Evolutionary conservation across 2,888 invertebrate genomes (phyloP).

Genomic region (Anoplius nigerrimus): DNA sequence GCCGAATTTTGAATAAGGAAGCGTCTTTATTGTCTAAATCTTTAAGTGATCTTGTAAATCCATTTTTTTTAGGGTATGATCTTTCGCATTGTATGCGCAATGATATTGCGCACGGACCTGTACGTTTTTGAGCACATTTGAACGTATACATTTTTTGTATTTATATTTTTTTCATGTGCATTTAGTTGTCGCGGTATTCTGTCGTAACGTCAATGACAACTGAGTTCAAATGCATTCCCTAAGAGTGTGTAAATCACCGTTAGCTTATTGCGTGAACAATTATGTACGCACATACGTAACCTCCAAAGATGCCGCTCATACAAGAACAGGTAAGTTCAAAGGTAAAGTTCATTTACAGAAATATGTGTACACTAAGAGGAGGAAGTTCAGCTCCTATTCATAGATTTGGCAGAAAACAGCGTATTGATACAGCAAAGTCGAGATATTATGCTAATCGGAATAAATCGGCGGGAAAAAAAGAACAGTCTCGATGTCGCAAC

Average conservation of each 20-base stretch:
- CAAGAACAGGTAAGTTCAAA: background rate
- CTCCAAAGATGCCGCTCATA: constrained; percentile 6
- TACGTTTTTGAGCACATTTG: too few relatives aligned
- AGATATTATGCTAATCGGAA: constrained; percentile 84
- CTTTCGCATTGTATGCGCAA: too few relatives aligned
- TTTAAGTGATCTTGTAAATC: too few relatives aligned
- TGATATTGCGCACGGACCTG: too few relatives aligned
- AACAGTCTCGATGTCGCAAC: constrained; percentile 88
- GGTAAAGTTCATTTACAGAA: background rate
- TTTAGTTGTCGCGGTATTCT: too few relatives aligned
- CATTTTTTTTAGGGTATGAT: too few relatives aligned
- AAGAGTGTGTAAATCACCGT: constrained; percentile 4
- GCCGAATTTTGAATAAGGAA: too few relatives aligned
- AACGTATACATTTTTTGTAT: too few relatives aligned
- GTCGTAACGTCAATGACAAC: too few relatives aligned
- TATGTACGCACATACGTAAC: constrained; percentile 13
- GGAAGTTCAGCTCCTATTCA: too few relatives aligned
- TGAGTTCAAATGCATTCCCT: constrained; percentile 21
- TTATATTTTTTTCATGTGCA: too few relatives aligned
- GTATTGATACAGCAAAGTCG: constrained; percentile 26
- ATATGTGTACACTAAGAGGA: background rate
- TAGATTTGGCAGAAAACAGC: constrained; percentile 31
- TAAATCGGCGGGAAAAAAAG: constrained; percentile 88
- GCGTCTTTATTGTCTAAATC: too few relatives aligned
- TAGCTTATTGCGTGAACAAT: background rate